These are phyloP conservation scores for Copsychus sechellarum DNA, from an alignment of 2,113 vertebrate species.

Conservation along the genomic window DNA sequence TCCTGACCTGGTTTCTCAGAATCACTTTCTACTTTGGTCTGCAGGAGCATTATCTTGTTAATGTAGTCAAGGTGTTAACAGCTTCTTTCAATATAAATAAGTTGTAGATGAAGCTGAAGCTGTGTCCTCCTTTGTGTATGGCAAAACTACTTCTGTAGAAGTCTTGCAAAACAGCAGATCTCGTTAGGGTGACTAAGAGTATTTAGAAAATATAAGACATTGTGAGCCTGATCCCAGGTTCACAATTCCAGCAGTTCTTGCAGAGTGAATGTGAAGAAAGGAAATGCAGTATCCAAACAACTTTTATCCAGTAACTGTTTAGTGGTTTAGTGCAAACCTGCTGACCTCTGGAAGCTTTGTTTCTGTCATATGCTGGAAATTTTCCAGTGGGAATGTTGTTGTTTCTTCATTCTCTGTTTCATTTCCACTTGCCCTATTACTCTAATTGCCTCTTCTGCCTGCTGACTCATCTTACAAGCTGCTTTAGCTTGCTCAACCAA, in stretches of 20 bases:
- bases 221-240: background rate
- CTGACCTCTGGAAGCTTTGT: background rate
- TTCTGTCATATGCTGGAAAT: background rate
- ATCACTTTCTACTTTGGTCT: background rate
- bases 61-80: background rate
- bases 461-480: constrained; percentile 8
- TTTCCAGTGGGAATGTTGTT: constrained; percentile 5
- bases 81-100: background rate
- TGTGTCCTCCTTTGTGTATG: background rate
- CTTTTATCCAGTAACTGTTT: background rate
- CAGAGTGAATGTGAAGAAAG: background rate
- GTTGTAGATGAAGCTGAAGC: background rate
- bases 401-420: background rate
- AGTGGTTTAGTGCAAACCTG: background rate
- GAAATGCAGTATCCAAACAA: background rate
- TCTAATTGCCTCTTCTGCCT: background rate
- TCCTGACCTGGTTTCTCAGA: background rate
- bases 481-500: background rate
- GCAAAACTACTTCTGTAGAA: background rate
- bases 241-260: background rate
- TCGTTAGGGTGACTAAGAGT: background rate
- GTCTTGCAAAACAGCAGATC: background rate
- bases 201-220: background rate
- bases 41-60: background rate
- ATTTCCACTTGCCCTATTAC: background rate